A percentile compares a stretch with the other conserved stretches of the same genome.
Evolutionary conservation across 2,113 vertebrate genomes (phyloP).

Genomic region (Machaerirhynchus nigripectus): DNA sequence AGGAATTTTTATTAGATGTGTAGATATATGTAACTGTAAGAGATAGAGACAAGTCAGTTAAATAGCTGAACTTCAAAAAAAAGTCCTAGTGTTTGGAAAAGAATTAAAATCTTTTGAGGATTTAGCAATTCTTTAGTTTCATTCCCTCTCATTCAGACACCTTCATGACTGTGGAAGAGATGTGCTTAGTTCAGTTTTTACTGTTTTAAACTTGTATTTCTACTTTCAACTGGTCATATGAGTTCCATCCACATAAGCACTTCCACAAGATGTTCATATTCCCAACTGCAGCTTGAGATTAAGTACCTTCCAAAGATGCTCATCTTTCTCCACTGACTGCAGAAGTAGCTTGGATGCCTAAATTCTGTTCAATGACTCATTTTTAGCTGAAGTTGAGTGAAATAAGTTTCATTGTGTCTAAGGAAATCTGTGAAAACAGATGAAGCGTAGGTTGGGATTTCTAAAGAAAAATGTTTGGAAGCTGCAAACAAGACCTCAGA

Average conservation of each 20-base stretch:
- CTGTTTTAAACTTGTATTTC: not conserved
- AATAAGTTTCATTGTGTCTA: not conserved
- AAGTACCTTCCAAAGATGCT: not conserved
- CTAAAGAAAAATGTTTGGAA: not conserved
- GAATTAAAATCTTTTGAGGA: not conserved
- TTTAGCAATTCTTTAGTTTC: not conserved
- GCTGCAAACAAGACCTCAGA: not conserved
- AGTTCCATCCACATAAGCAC: not conserved
- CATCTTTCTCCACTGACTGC: not conserved
- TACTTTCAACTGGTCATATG: not conserved
- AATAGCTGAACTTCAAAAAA: not conserved
- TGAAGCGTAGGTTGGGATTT: not conserved
- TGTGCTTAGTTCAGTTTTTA: not conserved
- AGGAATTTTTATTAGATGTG: not conserved
- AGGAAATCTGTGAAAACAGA: not conserved
- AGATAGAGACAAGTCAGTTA: not conserved
- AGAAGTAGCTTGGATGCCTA: not conserved
- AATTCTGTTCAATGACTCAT: not conserved
- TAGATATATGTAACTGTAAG: not conserved
- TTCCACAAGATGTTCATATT: not conserved
- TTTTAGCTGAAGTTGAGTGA: not conserved
- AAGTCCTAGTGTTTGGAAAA: not conserved
- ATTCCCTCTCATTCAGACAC: not conserved
- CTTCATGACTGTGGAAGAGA: not conserved
- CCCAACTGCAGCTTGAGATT: not conserved